Base-by-base conservation (phyloP, 1,140 invertebrate species). In the Scaptomyza hsui region DNA sequence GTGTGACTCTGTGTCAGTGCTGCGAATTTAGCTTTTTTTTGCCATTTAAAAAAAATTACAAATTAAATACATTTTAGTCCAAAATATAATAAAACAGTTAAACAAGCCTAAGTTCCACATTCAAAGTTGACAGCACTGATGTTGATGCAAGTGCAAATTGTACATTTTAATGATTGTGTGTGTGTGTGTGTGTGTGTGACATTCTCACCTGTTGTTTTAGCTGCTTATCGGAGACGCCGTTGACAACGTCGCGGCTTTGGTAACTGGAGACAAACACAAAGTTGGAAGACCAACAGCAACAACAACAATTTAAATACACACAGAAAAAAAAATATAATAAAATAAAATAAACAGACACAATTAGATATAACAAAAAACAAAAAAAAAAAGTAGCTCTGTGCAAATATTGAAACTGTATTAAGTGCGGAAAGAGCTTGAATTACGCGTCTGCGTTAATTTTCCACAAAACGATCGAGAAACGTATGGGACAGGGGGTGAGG, bases 241-340 rank as follows among this genome's bases (percentile, higher is more conserved):
- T 44, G 71, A 53, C 57, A 49, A 16, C 56, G 75, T 69, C 75
- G 75, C 59, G 67, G 61, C 64, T 64, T 77, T 78, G 64, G 82
- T 88, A 86, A 86, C 64, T 75, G 63, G 48, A 85, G 73, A 85
- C 74, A 32, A 56, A 26, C 51, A 49, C 48, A 64, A 64, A 63
- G 32, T 44, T 57, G 39, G 39, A 44, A n/a, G 13, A 18, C 10
- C 12, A 45, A 61, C 18, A 42, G 21, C 19, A 47, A 47, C 55
- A 59, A 18, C 16, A 65, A 49, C 52, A 42, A 55, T 55, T 41
- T 26, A 48, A 48, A 26, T 10, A 56, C 48, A 32, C 15, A 48
- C 7, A 51, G 45, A 42, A 4, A 39, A 35, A 15, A 18, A n/a
- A 32, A 10, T 0, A 6, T 35, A n/a, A 4, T 41, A 19, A 19